These are phyloP conservation scores for Reticulitermes lucifugus DNA, from an alignment of 2,888 invertebrate genomes.

Conservation along the genomic window DNA sequence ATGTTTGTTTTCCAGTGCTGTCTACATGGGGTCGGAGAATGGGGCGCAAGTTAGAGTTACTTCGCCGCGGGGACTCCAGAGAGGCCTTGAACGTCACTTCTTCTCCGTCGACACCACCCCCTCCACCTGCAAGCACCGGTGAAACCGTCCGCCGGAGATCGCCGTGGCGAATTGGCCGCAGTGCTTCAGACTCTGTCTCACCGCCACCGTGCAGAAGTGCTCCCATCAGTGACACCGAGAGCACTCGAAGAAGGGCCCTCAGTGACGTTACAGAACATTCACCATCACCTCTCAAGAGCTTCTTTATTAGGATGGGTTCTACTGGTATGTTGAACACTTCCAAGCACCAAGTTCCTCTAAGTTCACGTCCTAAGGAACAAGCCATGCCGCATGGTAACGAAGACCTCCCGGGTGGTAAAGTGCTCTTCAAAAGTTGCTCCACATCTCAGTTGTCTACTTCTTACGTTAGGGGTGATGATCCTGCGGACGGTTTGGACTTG, in stretches of 20 bases:
- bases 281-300: constrained; percentile 76
- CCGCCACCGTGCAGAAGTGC: neutral
- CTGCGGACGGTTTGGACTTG: constrained; percentile 81
- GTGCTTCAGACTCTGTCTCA: constrained; percentile 45
- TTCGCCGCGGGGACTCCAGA: constrained; percentile 68
- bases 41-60: constrained; percentile 81
- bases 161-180: constrained; percentile 51
- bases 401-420: constrained; percentile 26
- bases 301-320: constrained; percentile 81
- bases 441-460: constrained; percentile 69
- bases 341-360: constrained; percentile 53
- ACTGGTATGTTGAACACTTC: constrained; percentile 76
- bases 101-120: neutral
- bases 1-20: constrained; percentile 67
- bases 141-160: constrained; percentile 53
- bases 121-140: constrained; percentile 54
- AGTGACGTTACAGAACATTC: constrained; percentile 58
- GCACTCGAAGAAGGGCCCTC: constrained; percentile 10
- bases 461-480: constrained; percentile 83
- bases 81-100: constrained; percentile 37
- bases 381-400: constrained; percentile 32
- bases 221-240: constrained; percentile 20
- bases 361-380: constrained; percentile 57
- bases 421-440: constrained; percentile 79
- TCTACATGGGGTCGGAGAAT: constrained; percentile 83